These are phyloP conservation scores for Malacosoma neustria DNA, from an alignment of 2,888 invertebrate genomes.

Conservation along the genomic window DNA sequence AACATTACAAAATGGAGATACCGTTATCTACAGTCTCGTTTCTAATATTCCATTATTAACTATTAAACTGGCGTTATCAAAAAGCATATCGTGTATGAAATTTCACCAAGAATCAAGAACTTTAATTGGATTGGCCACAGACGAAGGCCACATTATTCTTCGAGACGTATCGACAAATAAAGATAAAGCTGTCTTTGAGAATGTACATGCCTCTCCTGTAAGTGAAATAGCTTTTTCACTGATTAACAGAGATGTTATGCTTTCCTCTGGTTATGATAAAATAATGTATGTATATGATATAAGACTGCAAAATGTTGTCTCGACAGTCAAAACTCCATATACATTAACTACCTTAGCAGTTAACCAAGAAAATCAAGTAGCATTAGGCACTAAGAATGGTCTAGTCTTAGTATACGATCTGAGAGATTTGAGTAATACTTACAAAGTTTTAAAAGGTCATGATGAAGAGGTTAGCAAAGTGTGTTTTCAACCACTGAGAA, in stretches of 20 bases:
- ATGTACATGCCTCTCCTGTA: constrained; percentile 74
- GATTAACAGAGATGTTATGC: constrained; percentile 68
- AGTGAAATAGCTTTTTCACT: constrained; percentile 73
- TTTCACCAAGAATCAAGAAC: constrained; percentile 64
- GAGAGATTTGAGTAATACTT: constrained; percentile 60
- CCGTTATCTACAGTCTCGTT: constrained; percentile 61
- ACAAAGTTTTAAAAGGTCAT: constrained; percentile 63
- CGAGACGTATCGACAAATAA: constrained; percentile 60
- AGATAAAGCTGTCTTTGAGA: constrained; percentile 60
- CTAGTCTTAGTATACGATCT: constrained; percentile 69
- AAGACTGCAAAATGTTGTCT: constrained; percentile 58
- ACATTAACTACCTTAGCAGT: constrained; percentile 54
- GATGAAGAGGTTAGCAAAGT: constrained; percentile 61
- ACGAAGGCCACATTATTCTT: constrained; percentile 62
- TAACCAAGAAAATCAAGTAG: constrained; percentile 63
- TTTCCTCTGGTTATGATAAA: constrained; percentile 73
- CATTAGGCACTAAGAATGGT: constrained; percentile 73
- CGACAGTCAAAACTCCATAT: constrained; percentile 48
- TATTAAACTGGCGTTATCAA: constrained; percentile 52
- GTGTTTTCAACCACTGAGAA: constrained; percentile 55
- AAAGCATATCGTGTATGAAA: constrained; percentile 61
- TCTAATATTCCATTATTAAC: constrained; percentile 62
- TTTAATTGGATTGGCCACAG: constrained; percentile 62
- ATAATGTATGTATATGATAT: constrained; percentile 74
- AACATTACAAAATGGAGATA: constrained; percentile 64